Conservation (phyloP, 2,797 vertebrate genomes). For the Eleutherodactylus coqui region DNA sequence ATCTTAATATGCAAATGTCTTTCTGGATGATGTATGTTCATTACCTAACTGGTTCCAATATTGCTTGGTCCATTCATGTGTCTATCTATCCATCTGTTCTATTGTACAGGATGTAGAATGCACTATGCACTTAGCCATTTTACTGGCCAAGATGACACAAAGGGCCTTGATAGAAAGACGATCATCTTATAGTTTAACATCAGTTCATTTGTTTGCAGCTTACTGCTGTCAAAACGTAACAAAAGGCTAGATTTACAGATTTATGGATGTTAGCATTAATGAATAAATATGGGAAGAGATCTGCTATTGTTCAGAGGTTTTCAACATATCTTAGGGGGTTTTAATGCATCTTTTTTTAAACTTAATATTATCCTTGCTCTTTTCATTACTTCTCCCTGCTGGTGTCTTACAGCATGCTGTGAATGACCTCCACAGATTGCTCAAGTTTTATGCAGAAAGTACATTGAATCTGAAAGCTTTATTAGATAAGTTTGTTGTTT, state of each 20-base stretch:
- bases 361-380: slow-evolving; percentile 77
- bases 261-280: slow-evolving; percentile 48
- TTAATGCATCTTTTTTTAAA: slow-evolving; percentile 70
- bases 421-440: slow-evolving; percentile 80
- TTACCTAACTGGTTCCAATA: background rate
- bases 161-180: background rate
- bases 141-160: slow-evolving; percentile 1
- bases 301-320: slow-evolving; percentile 63
- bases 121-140: background rate
- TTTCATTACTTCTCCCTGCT: slow-evolving; percentile 81
- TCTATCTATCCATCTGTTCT: background rate
- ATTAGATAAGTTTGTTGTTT: slow-evolving; percentile 80
- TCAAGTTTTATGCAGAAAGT: slow-evolving; percentile 74
- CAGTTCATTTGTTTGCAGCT: slow-evolving; percentile 36
- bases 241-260: slow-evolving; percentile 48
- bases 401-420: slow-evolving; percentile 75
- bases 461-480: slow-evolving; percentile 83
- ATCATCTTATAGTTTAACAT: slow-evolving; percentile 34
- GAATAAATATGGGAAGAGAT: slow-evolving; percentile 46
- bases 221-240: slow-evolving; percentile 44
- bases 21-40: background rate
- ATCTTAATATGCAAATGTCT: background rate
- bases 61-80: background rate
- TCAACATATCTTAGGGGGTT: slow-evolving; percentile 68
- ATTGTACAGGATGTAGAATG: background rate